Base-by-base conservation (phyloP, 2,888 invertebrate species). In the Pseudolycoriella hygida region DNA sequence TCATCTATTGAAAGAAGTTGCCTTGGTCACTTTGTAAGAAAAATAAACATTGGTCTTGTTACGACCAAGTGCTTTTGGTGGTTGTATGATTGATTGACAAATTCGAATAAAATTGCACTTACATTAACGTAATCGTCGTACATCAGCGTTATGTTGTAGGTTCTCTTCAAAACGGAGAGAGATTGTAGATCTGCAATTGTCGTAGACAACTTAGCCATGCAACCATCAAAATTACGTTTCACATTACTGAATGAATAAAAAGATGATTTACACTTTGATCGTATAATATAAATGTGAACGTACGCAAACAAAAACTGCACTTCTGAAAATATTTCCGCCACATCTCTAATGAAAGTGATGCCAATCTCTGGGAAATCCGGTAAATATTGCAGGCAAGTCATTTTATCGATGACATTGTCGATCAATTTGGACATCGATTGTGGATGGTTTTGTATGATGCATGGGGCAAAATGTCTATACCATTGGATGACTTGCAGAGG, bases 321-420 rank as follows among this genome's bases (percentile, higher is more conserved):
- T 48, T 62, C 61, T 45, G 61, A 58, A 44, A 60, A 64, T 14
- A 64, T 62, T 18, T 57, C 56, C 3, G 56, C 48, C 10, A 64
- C 57, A 53, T 62, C 61, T 2, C 58, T 58, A 0, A 57, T 53
- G 50, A 66, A 66, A 48, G 65, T 64, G n/a, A 64, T 48, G 1
- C 64, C 66, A 49, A 66, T 61, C 31, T 61, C 60, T 3, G 66
- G 66, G 64, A 65, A 66, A 51, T 58, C 56, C 11, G 59, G 55
- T 3, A 58, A 57, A 42, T 56, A 60, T 52, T 66, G 64, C 15
- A 66, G 48, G 8, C 58, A 56, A 17, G 59, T 54, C 2, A 59
- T 61, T 49, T 61, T 59, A 43, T 60, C 54, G 46, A 62, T 58
- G 46, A 60, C 58, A 66, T 65, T 66, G 31, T 64, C 61, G 3